Evolutionary conservation across 2,888 invertebrate species (phyloP), one percentile per base, ranked within the genome.

Genomic region (Leptinotarsa haldemani): DNA sequence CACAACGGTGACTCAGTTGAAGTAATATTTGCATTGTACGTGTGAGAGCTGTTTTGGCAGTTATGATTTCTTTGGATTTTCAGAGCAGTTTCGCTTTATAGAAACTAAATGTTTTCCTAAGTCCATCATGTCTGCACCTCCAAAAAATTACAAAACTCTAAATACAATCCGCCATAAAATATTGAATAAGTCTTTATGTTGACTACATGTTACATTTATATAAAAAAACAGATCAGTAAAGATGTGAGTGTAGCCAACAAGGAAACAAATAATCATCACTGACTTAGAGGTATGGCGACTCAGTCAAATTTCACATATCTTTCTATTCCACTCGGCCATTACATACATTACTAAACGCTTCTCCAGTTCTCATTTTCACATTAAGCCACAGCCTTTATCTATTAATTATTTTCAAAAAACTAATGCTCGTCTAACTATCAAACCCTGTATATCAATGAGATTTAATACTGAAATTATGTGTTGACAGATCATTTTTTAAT

Each of bases 381-480:
- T 69, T 73, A 73, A 76, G 74, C 75, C 78, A 78, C 78, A 78
- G 78, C 78, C 76, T 78, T 75, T 56, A 65, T 71, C 74, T 73
- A 72, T 76, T 64, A 76, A 76, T 68, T 69, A 73, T 70, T 66
- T 63, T 72, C 69, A 66, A 74, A 75, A 74, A 71, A 58, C 68
- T 77, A 70, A 74, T 53, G 70, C 64, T 71, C 69, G 52, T 69
- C 46, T 64, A 76, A 74, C 76, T 76, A 77, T 73, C 70, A 79
- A 80, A 80, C 80, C 80, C 80, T 81, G 80, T 80, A 79, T 80
- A 77, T 80, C 73, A 64, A 78, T 76, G 40, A 78, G 74, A 75
- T 72, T 75, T 75, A 79, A 79, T 79, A 79, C 79, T 79, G 79
- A 73, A 78, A 70, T 71, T 63, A 74, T 70, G 70, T 71, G 61